phyloP scores from a whole-genome alignment of 2,797 vertebrate species.

The Hoplostethus mediterraneus region DNA sequence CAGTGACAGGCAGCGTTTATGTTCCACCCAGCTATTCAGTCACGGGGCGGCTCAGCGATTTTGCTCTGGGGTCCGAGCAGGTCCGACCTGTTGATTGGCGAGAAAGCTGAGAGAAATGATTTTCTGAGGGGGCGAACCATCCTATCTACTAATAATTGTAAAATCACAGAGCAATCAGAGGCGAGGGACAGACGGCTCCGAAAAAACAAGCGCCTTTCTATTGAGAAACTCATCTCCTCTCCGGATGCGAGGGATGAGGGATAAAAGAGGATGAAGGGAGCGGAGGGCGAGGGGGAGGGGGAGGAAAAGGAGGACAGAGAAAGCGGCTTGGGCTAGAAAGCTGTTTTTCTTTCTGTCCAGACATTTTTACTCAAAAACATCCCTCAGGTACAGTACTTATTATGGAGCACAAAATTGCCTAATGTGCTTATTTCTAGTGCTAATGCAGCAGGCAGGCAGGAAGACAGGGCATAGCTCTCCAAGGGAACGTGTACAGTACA shows the following conservation, averaged over 20 bases:
- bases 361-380: conserved; percentile 71
- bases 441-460: conserved; percentile 79
- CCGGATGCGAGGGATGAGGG: conserved; percentile 5
- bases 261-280: not conserved
- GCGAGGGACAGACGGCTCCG: conserved; percentile 36
- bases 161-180: conserved; percentile 76
- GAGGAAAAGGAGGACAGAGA: conserved; percentile 12
- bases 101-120: conserved; percentile 66
- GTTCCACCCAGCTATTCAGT: too few species aligned
- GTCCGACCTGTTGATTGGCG: conserved; percentile 63
- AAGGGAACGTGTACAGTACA: conserved; percentile 71
- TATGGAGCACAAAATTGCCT: conserved; percentile 81
- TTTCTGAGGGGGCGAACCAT: conserved; percentile 65
- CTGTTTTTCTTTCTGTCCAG: conserved; percentile 72
- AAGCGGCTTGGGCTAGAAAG: conserved; percentile 35
- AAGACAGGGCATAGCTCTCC: conserved; percentile 71
- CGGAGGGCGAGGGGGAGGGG: not conserved
- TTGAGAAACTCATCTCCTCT: conserved; percentile 47
- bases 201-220: conserved; percentile 51
- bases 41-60: conserved; percentile 22
- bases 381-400: conserved; percentile 79
- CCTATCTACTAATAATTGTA: conserved; percentile 74
- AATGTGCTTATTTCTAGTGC: conserved; percentile 82
- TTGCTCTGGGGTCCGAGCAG: conserved; percentile 28
- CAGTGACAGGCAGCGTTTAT: too few species aligned